Conservation (phyloP, 2,113 vertebrate species). For the Corydoras sp. region DNA sequence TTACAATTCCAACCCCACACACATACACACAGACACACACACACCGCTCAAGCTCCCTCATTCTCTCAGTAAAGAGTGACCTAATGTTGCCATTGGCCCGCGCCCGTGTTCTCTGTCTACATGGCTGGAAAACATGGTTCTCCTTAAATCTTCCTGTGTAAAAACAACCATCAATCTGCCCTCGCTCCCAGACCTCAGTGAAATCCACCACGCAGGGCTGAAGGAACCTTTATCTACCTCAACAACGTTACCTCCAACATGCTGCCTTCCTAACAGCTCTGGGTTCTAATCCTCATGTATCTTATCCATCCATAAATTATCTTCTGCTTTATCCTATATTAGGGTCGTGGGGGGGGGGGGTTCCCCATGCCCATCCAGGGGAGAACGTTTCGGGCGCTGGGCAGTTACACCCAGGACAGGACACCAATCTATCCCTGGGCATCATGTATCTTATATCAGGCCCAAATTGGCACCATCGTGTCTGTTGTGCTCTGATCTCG, state of each 20-base stretch:
- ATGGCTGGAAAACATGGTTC: conserved; percentile 28
- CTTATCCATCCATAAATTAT: too few species aligned
- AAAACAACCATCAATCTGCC: conserved; percentile 21
- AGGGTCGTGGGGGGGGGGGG: too few species aligned
- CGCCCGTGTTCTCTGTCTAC: conserved; percentile 6
- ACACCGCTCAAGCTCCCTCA: not conserved
- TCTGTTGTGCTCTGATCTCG: too few species aligned
- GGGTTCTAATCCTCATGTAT: too few species aligned
- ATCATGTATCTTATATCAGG: not conserved
- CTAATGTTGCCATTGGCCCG: conserved; percentile 44
- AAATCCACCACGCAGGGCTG: not conserved
- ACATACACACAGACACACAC: conserved; percentile 41
- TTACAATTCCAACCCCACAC: conserved; percentile 43
- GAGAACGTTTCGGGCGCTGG: too few species aligned
- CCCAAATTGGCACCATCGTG: too few species aligned
- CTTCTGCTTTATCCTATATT: too few species aligned
- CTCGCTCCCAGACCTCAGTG: too few species aligned
- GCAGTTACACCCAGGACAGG: too few species aligned
- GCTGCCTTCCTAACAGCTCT: not conserved
- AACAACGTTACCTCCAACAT: not conserved
- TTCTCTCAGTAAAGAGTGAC: conserved; percentile 16
- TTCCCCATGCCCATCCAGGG: too few species aligned
- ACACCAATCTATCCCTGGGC: too few species aligned
- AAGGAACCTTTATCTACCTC: conserved; percentile 4
- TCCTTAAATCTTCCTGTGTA: conserved; percentile 27